Evolutionary conservation across 2,113 vertebrate genomes (phyloP).

Genomic region (Chinchilla lanigera): DNA sequence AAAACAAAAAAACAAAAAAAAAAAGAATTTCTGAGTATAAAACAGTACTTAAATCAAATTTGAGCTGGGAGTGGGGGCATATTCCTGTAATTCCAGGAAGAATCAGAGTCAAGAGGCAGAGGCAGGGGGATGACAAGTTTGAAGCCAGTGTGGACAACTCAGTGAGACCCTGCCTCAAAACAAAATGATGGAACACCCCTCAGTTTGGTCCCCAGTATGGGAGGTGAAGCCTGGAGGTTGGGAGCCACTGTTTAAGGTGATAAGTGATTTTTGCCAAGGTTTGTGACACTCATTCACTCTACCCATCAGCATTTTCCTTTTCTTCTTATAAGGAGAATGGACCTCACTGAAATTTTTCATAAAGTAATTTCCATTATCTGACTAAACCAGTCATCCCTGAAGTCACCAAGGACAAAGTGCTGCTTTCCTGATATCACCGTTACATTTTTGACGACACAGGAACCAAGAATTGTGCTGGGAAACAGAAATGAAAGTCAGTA

Average conservation of each 20-base stretch:
- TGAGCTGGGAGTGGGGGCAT: background rate
- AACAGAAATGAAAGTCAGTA: conserved; percentile 43
- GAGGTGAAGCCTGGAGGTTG: too few species aligned
- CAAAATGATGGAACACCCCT: background rate
- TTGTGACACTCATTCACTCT: fast-evolving
- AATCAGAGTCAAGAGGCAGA: background rate
- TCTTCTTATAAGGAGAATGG: background rate
- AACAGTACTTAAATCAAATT: background rate
- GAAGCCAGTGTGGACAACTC: background rate
- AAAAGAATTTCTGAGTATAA: background rate
- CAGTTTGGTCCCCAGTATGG: background rate
- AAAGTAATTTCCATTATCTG: conserved; percentile 16
- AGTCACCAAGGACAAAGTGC: background rate
- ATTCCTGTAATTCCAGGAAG: background rate
- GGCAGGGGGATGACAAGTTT: background rate
- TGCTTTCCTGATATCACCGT: conserved; percentile 50
- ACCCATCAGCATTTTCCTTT: background rate
- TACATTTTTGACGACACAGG: background rate
- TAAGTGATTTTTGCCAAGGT: background rate
- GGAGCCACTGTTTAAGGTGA: background rate
- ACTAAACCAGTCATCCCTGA: background rate
- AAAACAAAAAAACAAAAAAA: too few species aligned
- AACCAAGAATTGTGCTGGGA: background rate
- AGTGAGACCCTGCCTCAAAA: background rate
- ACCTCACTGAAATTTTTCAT: background rate